Conservation (phyloP, 2,113 vertebrate species). For the Dipodomys spectabilis region DNA sequence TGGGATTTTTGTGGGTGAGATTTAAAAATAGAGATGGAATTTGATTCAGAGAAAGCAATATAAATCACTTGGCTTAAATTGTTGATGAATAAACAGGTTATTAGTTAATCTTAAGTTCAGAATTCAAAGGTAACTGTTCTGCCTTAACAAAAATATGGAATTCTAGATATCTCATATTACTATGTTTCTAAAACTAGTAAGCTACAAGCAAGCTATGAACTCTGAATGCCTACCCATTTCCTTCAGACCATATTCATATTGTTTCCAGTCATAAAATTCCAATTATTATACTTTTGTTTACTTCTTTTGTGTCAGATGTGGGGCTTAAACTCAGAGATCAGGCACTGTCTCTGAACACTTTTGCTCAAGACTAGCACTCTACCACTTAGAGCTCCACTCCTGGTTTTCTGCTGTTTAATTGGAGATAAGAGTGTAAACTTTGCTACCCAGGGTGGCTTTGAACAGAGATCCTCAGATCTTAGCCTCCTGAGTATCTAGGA, state of each 20-base stretch:
- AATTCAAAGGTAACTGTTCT: neutral
- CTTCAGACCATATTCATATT: neutral
- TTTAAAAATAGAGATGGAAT: neutral
- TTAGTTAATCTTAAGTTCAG: neutral
- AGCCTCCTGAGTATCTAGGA: too few relatives aligned
- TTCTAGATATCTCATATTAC: neutral
- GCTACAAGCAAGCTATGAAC: neutral
- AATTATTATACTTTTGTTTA: neutral
- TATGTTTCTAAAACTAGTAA: neutral
- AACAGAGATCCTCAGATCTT: too few relatives aligned
- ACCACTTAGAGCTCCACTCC: too few relatives aligned
- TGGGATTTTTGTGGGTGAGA: conserved; percentile 37
- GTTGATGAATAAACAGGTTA: conserved; percentile 46
- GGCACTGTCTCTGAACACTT: too few relatives aligned
- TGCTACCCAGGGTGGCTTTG: too few relatives aligned
- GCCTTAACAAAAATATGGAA: neutral
- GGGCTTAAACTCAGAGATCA: too few relatives aligned
- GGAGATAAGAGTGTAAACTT: too few relatives aligned
- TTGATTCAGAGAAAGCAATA: conserved; percentile 26
- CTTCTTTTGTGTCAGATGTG: neutral
- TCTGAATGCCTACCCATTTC: neutral
- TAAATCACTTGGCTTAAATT: conserved; percentile 58
- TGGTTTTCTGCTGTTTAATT: too few relatives aligned
- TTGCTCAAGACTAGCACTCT: too few relatives aligned
- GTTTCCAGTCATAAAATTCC: neutral